Base-by-base conservation (phyloP, 1,140 invertebrate genomes). In the Eulimnadia texana region DNA sequence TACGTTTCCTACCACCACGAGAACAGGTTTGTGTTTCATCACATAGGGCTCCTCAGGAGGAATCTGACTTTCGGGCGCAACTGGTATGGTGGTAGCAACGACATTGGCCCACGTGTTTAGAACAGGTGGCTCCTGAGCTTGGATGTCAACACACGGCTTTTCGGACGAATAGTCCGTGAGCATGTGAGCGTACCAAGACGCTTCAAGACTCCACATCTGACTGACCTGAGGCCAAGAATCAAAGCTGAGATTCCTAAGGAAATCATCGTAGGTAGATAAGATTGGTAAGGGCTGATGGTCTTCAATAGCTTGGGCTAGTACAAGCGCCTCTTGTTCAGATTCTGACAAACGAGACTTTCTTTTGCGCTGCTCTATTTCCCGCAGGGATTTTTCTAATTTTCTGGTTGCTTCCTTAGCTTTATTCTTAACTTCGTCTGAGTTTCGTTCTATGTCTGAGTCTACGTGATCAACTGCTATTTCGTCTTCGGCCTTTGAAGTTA, bases 1-100 rank as follows among this genome's bases (percentile, higher is more conserved):
- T 11, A 49, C 54, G 56, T 66, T 65, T 20, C 64, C 65, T 56
- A 64, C 66, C 11, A 63, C 50, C 1, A 68, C 65, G 3, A 65
- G 54, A 55, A 65, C 63, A 11, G 65, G 63, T 2, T 64, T 57
- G 29, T 61, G 64, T 42, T 66, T 64, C 23, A 25, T 20, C 9
- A 24, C 2, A 2, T n/a, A 24, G 10, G 54, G 54, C 27, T 56
- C 54, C 6, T 56, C 54, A 16, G 22, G 27, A 57, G 24, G 24
- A 20, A 24, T 25, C 19, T 56, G 19, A 24, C 6, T 22, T 25
- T 56, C 27, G 19, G 27, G n/a, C 22, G 20, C 23, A 24, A 61
- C 25, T 23, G 60, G 50, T 51, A 28, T 53, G 47, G 49, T 51
- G 24, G 47, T 27, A 19, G 60, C 60, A 61, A 61, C 60, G 3